Evolutionary conservation across 1,140 invertebrate species (phyloP).

Genomic region (Ectropis grisescens): DNA sequence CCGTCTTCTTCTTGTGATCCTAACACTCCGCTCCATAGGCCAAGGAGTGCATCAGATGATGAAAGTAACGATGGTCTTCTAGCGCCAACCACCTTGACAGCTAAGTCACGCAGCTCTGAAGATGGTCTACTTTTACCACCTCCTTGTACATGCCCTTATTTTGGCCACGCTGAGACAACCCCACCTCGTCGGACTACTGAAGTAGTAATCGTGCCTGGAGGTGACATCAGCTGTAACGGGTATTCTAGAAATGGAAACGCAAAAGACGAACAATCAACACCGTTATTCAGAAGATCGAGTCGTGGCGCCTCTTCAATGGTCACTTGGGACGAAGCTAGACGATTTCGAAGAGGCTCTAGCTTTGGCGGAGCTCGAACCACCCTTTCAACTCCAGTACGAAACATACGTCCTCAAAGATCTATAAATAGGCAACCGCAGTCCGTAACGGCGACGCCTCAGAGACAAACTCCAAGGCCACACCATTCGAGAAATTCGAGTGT

Average conservation of each 20-base stretch:
- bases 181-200: conserved; percentile 49
- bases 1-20: conserved; percentile 41
- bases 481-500: conserved; percentile 84
- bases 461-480: conserved; percentile 73
- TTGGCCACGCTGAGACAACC: conserved; percentile 73
- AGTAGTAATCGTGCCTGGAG: conserved; percentile 55
- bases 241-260: conserved; percentile 45
- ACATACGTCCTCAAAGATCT: conserved; percentile 46
- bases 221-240: conserved; percentile 51
- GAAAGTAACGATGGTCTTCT: conserved; percentile 52
- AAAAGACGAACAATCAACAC: conserved; percentile 55
- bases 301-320: conserved; percentile 66
- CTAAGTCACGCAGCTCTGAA: conserved; percentile 55
- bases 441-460: conserved; percentile 68
- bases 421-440: conserved; percentile 16
- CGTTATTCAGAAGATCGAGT: conserved; percentile 49
- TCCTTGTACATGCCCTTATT: conserved; percentile 84
- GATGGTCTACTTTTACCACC: conserved; percentile 74
- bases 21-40: conserved; percentile 37
- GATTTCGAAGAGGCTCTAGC: conserved; percentile 70
- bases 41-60: conserved; percentile 56
- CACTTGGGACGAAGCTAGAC: conserved; percentile 73
- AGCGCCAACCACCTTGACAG: conserved; percentile 39
- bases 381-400: conserved; percentile 48
- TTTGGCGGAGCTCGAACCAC: conserved; percentile 72